Base-by-base conservation (phyloP, 1,140 invertebrate species). In the Drosophila lowei region DNA sequence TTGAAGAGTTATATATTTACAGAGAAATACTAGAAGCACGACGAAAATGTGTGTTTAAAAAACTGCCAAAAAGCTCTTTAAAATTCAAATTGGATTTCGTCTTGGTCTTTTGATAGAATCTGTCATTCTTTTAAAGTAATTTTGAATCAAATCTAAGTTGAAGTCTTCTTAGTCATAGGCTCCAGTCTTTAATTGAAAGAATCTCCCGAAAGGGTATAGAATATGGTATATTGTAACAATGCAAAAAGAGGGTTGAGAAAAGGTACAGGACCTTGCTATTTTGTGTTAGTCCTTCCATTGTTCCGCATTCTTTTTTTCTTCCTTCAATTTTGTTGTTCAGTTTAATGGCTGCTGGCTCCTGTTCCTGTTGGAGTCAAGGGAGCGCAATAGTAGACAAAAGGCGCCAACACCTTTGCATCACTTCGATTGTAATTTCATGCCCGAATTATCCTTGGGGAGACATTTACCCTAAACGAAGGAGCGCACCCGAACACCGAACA, bases 341-440 rank as follows among this genome's bases (percentile, higher is more conserved):
- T 53, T 61, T 77, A 74, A 77, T 77, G 75, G 75, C 42, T 56
- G 57, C 58, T 76, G 68, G 30, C 30, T 34, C 28, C 57, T 68
- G 66, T 46, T 67, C 44, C 54, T 72, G 67, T 11, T 64, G 56
- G 42, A 49, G 60, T 63, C 50, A 67, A 59, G 72, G 34, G 11
- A 13, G 34, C 11, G 11, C 11, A 3, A 13, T 11, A 38, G 34
- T 72, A 76, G 76, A 77, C 77, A 79, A 77, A 72, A 79, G 76
- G 73, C 76, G 62, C 62, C 72, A 79, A 79, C 76, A 72, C 76
- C 76, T 76, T 79, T 79, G 76, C 72, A 78, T 72, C 76, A 85
- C 76, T 85, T 85, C 81, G 81, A 85, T 85, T 85, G 81, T 85
- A 85, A 85, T 85, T 85, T 85, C 81, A 85, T 81, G 81, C 79